Percentiles rank a stretch among this genome's conserved stretches.
Conservation (phyloP, 1,140 invertebrate species). For the Melipona quadrifasciata region DNA sequence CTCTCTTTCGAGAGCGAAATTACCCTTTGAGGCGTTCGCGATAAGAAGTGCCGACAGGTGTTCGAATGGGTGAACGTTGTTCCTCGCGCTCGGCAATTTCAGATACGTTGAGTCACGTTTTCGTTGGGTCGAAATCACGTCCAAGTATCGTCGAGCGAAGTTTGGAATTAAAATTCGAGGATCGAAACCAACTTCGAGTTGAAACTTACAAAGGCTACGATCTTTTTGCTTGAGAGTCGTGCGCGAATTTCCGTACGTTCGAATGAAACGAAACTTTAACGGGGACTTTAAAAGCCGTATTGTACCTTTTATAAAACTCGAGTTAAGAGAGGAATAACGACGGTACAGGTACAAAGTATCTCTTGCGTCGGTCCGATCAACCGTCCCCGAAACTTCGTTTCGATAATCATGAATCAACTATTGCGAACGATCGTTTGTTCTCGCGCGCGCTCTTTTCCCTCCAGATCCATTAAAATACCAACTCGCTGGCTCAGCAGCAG, state of each 20-base stretch:
- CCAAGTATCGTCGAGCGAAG: not conserved
- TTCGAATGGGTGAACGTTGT: not conserved
- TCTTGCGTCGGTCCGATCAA: not conserved
- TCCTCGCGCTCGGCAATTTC: not conserved
- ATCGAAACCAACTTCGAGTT: not conserved
- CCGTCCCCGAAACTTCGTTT: not conserved
- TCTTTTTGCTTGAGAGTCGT: not conserved
- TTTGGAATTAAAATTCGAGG: not conserved
- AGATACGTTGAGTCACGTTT: not conserved
- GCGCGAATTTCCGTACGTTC: not conserved
- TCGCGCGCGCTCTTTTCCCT: not conserved
- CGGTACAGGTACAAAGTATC: not conserved
- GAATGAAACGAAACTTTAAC: not conserved
- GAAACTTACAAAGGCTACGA: not conserved
- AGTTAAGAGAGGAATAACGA: not conserved
- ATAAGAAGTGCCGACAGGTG: not conserved
- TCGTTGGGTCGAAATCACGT: not conserved
- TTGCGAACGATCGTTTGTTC: not conserved
- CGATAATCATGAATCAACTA: not conserved
- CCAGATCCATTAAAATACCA: not conserved
- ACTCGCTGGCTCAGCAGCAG: constrained; percentile 4
- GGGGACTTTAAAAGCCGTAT: too few species aligned
- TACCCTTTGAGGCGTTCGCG: not conserved
- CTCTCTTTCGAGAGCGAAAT: not conserved
- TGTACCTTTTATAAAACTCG: not conserved